Percentiles rank a stretch among this genome's conserved stretches.
These are phyloP conservation scores for Cricetomys ansorgei DNA, from an alignment of 2,113 vertebrate genomes.

Conservation along the genomic window DNA sequence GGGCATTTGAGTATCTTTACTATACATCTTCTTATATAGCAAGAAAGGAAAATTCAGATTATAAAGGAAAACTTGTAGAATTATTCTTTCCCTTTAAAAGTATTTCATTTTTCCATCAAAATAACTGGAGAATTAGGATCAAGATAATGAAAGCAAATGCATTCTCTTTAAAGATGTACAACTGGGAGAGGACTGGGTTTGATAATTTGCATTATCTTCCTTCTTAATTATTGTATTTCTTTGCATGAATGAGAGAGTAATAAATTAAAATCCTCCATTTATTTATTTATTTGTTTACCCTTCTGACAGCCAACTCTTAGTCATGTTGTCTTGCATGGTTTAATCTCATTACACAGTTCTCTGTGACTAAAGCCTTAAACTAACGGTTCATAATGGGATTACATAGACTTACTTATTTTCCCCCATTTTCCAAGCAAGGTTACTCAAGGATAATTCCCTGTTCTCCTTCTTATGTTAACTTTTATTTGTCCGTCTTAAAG, in stretches of 20 bases:
- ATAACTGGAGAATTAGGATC: constrained; percentile 45
- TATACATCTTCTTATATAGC: background rate
- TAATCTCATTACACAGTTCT: constrained; percentile 85
- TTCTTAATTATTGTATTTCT: constrained; percentile 66
- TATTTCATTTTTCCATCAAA: background rate
- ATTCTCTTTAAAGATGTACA: background rate
- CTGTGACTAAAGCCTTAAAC: constrained; percentile 79
- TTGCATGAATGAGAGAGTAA: background rate
- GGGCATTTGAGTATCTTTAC: background rate
- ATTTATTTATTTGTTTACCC: constrained; percentile 69
- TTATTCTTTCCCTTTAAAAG: constrained; percentile 24
- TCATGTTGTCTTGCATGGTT: constrained; percentile 67
- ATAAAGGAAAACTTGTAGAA: background rate
- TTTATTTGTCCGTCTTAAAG: constrained; percentile 11
- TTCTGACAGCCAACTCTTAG: constrained; percentile 1
- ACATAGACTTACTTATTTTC: constrained; percentile 73
- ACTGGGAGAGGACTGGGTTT: background rate
- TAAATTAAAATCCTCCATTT: constrained; percentile 39
- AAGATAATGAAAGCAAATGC: constrained; percentile 10
- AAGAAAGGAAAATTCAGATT: background rate
- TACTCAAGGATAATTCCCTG: constrained; percentile 79
- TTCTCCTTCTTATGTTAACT: background rate
- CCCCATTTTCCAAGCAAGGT: constrained; percentile 78
- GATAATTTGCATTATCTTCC: background rate
- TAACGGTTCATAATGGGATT: constrained; percentile 83